These are phyloP conservation scores for Urocolius indicus DNA, from an alignment of 2,113 vertebrate species.

Conservation along the genomic window DNA sequence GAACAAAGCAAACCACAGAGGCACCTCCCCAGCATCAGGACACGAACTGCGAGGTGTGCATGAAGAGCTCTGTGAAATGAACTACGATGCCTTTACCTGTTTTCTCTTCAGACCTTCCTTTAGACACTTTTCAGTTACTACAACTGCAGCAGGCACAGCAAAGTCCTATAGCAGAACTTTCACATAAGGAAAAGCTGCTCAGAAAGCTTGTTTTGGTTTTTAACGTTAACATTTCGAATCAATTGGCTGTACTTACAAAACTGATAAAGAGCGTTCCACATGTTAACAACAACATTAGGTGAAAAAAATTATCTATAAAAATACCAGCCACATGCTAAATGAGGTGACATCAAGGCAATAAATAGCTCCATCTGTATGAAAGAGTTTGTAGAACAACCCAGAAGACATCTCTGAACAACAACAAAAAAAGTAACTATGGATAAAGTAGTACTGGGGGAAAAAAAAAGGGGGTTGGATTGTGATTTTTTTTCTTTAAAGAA, in stretches of 20 bases:
- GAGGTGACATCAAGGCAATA: constrained; percentile 70
- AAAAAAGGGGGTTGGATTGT: background rate
- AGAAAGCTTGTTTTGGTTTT: background rate
- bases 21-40: background rate
- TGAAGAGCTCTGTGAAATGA: background rate
- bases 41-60: background rate
- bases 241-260: constrained; percentile 25
- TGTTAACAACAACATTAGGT: constrained; percentile 60
- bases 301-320: constrained; percentile 65
- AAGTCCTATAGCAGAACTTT: background rate
- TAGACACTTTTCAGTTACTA: background rate
- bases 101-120: background rate
- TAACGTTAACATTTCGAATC: constrained; percentile 7
- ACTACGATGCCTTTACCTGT: rapidly evolving
- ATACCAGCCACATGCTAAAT: constrained; percentile 63
- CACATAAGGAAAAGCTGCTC: background rate
- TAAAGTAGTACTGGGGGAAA: background rate
- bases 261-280: constrained; percentile 46
- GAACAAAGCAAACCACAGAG: background rate
- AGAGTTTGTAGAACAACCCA: constrained; percentile 35
- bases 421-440: constrained; percentile 6
- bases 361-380: constrained; percentile 66
- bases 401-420: constrained; percentile 34
- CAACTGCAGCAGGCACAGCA: background rate
- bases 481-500: background rate